These are phyloP conservation scores for Adela reaumurella DNA, from an alignment of 2,888 invertebrate species.

Conservation along the genomic window DNA sequence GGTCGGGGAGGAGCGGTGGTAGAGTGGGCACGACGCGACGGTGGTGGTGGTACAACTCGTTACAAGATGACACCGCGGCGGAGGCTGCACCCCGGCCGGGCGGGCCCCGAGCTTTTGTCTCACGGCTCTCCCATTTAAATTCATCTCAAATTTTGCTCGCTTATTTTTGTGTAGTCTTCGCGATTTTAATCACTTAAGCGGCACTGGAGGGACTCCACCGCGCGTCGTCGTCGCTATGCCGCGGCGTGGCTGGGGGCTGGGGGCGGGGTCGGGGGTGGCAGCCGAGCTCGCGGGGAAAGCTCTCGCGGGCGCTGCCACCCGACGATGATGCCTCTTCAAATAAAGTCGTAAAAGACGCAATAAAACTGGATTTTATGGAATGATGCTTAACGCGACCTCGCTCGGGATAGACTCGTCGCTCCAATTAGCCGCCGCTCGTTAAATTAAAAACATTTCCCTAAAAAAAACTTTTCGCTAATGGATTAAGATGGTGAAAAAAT, in stretches of 20 bases:
- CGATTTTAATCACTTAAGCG: constrained; percentile 48
- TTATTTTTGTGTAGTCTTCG: constrained; percentile 32
- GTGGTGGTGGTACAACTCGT: constrained; percentile 11
- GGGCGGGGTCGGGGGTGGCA: neutral
- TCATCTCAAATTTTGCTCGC: constrained; percentile 36
- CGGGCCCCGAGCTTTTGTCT: no score
- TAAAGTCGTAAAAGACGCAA: constrained; percentile 10
- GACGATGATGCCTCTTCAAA: constrained; percentile 14
- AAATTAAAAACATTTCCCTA: neutral
- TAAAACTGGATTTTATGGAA: constrained; percentile 11
- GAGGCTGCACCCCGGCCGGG: constrained; percentile 18
- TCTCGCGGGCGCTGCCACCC: neutral
- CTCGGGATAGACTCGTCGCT: constrained; percentile 2
- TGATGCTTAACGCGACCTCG: constrained; percentile 6
- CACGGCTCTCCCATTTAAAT: constrained; percentile 36
- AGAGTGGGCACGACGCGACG: neutral
- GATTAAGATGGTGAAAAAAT: no score
- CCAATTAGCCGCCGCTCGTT: neutral
- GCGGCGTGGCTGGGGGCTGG: constrained; percentile 20
- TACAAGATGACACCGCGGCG: constrained; percentile 26
- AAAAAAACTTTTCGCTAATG: neutral
- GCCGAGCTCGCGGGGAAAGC: constrained; percentile 19
- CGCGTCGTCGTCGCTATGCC: no score
- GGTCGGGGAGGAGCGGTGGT: neutral
- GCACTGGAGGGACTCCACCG: no score